A percentile compares a stretch with the other conserved stretches of the same genome.
phyloP scores from a whole-genome alignment of 2,888 invertebrate genomes.

The Amiota communis region DNA sequence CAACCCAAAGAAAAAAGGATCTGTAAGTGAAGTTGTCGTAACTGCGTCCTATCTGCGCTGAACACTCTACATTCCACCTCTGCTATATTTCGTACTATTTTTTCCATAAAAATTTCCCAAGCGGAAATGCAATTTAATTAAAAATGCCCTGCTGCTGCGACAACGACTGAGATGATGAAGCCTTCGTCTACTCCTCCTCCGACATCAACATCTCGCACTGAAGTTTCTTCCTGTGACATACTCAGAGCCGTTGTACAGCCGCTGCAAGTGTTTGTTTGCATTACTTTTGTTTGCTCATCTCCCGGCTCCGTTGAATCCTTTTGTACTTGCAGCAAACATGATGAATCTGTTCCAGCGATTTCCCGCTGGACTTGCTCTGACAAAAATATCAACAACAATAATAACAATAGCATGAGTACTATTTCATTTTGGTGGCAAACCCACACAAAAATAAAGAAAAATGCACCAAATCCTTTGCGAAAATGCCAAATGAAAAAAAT shows the following conservation, averaged over 20 bases:
- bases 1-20: not conserved
- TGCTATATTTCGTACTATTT: not conserved
- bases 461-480: slow-evolving; percentile 18
- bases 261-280: slow-evolving; percentile 13
- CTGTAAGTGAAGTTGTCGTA: not conserved
- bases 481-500: slow-evolving; percentile 5
- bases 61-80: not conserved
- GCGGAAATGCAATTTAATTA: slow-evolving; percentile 71
- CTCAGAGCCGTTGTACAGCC: not conserved
- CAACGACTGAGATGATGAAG: not conserved
- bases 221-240: not conserved
- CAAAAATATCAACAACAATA: slow-evolving; percentile 41
- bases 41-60: not conserved
- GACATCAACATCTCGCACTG: not conserved
- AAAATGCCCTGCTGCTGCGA: slow-evolving; percentile 63
- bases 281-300: slow-evolving; percentile 10
- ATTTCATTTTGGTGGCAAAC: not conserved
- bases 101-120: slow-evolving; percentile 62
- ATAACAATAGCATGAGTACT: not conserved
- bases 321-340: slow-evolving; percentile 54
- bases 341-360: slow-evolving; percentile 63
- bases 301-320: not conserved
- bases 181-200: not conserved
- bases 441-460: not conserved
- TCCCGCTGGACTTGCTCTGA: slow-evolving; percentile 58